phyloP scores from a whole-genome alignment of 2,888 invertebrate species.

The Polymixis lichenea region DNA sequence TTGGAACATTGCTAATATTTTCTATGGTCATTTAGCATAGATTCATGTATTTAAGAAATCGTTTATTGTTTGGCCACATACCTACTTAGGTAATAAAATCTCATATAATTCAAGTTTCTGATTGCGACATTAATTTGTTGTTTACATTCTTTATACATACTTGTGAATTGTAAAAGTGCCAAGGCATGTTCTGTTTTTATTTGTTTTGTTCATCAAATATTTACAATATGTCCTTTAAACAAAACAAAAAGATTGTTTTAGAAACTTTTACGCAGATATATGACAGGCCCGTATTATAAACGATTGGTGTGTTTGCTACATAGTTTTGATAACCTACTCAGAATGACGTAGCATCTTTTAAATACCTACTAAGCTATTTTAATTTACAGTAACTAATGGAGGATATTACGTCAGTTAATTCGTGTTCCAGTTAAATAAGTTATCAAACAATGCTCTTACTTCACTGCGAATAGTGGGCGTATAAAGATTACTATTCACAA shows the following conservation, averaged over 20 bases:
- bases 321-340: neutral
- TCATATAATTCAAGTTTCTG: neutral
- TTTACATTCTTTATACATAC: constrained; percentile 13
- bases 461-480: constrained; percentile 64
- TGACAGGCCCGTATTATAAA: neutral
- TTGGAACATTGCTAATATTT: neutral
- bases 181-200: constrained; percentile 22
- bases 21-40: too few relatives aligned
- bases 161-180: constrained; percentile 39
- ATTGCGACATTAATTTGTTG: constrained; percentile 7
- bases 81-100: neutral
- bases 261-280: neutral
- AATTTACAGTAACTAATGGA: constrained; percentile 18
- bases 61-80: neutral
- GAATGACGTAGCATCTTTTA: neutral
- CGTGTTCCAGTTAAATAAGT: constrained; percentile 66
- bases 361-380: constrained; percentile 7
- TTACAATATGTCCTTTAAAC: constrained; percentile 12
- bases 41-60: neutral
- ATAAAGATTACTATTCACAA: constrained; percentile 57
- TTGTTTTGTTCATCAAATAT: constrained; percentile 14
- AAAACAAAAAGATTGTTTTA: neutral
- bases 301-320: neutral
- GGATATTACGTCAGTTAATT: constrained; percentile 50
- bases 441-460: constrained; percentile 68